A percentile compares a stretch with the other conserved stretches of the same genome.
Conservation (phyloP, 23 tunicate species). For the Styela clava region DNA sequence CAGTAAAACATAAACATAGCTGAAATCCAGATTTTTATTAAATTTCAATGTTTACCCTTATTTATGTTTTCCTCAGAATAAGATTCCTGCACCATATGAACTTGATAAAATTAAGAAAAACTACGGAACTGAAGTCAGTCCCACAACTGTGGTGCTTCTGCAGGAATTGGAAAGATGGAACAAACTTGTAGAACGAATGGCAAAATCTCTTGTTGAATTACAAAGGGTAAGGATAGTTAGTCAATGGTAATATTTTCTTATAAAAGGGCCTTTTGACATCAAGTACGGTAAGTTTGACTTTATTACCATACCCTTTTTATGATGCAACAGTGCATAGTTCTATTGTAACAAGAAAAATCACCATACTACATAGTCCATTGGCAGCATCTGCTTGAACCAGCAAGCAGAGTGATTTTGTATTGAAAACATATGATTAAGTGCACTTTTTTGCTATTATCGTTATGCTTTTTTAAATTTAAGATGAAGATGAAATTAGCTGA, state of each 20-base stretch:
- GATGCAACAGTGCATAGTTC: no score
- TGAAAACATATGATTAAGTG: neutral
- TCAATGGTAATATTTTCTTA: neutral
- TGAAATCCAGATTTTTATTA: no score
- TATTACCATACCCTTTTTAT: no score
- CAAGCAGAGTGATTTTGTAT: neutral
- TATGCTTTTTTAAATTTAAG: no score
- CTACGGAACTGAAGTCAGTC: constrained; percentile 64
- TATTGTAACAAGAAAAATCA: no score
- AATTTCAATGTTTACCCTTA: no score
- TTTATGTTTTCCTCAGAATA: constrained; percentile 40
- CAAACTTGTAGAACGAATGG: constrained; percentile 86
- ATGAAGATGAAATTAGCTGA: no score
- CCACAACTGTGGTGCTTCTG: constrained; percentile 93
- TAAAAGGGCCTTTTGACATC: neutral
- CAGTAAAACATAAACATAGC: no score
- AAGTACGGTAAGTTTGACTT: no score
- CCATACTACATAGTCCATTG: no score
- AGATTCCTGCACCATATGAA: constrained; percentile 86
- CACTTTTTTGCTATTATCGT: no score
- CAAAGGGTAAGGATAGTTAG: constrained; percentile 53
- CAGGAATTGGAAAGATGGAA: constrained; percentile 98
- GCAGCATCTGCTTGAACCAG: neutral
- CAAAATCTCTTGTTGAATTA: constrained; percentile 85
- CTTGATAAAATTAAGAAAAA: constrained; percentile 86